Evolutionary conservation across 2,113 vertebrate species (phyloP), one percentile per base, ranked within the genome.

Genomic region (Hemiscyllium ocellatum): DNA sequence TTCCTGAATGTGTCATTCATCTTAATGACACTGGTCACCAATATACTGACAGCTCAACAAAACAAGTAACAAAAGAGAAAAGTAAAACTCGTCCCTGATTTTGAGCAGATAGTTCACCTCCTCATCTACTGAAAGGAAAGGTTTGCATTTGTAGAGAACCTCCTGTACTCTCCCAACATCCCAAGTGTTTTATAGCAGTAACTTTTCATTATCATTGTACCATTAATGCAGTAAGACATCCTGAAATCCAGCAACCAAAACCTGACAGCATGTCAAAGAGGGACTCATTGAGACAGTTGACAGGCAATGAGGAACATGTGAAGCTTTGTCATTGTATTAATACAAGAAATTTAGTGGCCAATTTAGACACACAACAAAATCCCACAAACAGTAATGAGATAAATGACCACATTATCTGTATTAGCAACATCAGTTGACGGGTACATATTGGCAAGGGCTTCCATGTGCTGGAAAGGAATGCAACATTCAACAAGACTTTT

Each of bases 1-100:
- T 93, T 68, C 89, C 89, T 93, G 37, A 93, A n/a, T 93, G 89
- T 68, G 66, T 66, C 89, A 37, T 93, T 93, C 89, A 93, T 20
- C 33, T 37, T 68, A 93, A 66, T 66, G 61, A 66, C 65, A 4
- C n/a, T 93, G 89, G 61, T 20, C 89, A 37, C 33, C 89, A 10
- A 19, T 17, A 42, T 19, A 47, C 80, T 8, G 89, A n/a, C 33
- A 26, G 89, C 61, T 66, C 89, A 66, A 33, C 89, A 37, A 93
- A 42, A n/a, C 89, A 20, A 19, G 61, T n/a, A 66, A 66, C 61
- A n/a, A 68, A 66, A 7, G 17, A 66, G 56, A 37, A 0, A 66
- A 42, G n/a, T 93, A 66, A 66, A 68, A 93, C 66, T 93, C 6
- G 33, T 93, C 20, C 61, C 72, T 37, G 89, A 22, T 68, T 68